Base-by-base conservation (phyloP, 1,140 invertebrate genomes). In the Chymomyza costata region DNA sequence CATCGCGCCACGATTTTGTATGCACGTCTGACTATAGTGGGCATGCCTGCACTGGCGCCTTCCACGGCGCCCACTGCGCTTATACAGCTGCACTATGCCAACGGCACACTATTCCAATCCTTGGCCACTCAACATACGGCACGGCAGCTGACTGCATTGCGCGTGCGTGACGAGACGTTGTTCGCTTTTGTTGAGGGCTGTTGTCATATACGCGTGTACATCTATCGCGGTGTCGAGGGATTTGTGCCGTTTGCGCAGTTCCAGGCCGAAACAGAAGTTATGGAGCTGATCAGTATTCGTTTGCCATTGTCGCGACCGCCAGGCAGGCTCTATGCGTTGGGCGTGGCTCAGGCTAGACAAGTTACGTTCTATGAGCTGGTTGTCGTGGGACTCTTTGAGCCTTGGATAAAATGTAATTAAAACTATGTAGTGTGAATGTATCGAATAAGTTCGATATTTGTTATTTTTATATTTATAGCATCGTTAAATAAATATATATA, bases 171-270 rank as follows among this genome's bases (percentile, higher is more conserved):
- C 15, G 69, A 83, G 30, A 85, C 83, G 0, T 39, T 85, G 31
- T 41, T 85, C 14, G 66, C 76, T 37, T 84, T 73, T n/a, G 51
- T 83, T 8, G 80, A 85, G 41, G 61, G 55, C 21, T 73, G 78
- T 11, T 74, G 66, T 15, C 39, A 13, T 1, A 46, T 85, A 13
- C 53, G 68, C 1, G 62, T 85, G n/a, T 54, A 74, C 0, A 56
- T 64, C 13, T 85, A 85, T 34, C 67, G 66, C 1, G 84, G 84
- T 6, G 46, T 84, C 0, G 63, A 85, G 47, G 84, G 84, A 0
- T 85, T 85, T 41, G 62, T 78, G 14, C 50, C 60, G 0, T 83
- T 85, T 13, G 34, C 65, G 0, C 16, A 38, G 1, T 73, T 83
- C 3, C 45, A 40, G 1, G 52, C 46, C 0, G 41, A 44, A 1